Conservation (phyloP, 2,797 vertebrate species). For the Octomys mimax region DNA sequence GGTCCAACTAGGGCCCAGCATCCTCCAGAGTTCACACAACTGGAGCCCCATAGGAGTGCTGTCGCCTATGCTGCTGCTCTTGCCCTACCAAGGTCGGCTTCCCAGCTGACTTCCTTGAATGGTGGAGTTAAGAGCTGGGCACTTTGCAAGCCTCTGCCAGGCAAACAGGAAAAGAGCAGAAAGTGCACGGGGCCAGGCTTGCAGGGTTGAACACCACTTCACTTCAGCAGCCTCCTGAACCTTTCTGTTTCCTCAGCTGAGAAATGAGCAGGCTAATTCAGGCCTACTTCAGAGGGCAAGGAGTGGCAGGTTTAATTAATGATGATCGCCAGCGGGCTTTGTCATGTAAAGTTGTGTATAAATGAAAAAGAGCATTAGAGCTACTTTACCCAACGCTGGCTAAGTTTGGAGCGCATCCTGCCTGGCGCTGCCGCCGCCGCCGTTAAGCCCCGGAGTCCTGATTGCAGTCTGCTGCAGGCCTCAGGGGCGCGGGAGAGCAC, state of each 20-base stretch:
- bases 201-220: constrained; percentile 56
- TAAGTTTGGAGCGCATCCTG: not conserved
- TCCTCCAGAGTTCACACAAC: not conserved
- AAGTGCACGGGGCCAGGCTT: constrained; percentile 52
- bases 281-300: constrained; percentile 27
- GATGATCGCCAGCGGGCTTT: constrained; percentile 23
- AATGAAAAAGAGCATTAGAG: constrained; percentile 58
- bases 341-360: constrained; percentile 56
- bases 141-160: constrained; percentile 58
- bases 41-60: not conserved
- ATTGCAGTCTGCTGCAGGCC: not conserved
- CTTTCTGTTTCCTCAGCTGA: constrained; percentile 75
- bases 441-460: constrained; percentile 1
- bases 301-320: constrained; percentile 74
- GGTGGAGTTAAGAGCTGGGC: constrained; percentile 35
- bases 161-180: constrained; percentile 34
- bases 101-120: constrained; percentile 50
- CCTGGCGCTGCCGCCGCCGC: not conserved
- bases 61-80: not conserved
- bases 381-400: constrained; percentile 7
- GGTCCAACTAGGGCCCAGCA: not conserved
- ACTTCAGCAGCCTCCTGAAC: constrained; percentile 68
- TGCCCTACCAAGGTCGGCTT: constrained; percentile 1
- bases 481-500: not conserved
- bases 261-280: constrained; percentile 69